A percentile compares a stretch with the other conserved stretches of the same genome.
These are phyloP conservation scores for Sepiola atlantica DNA, from an alignment of 2,888 invertebrate species.

Conservation along the genomic window DNA sequence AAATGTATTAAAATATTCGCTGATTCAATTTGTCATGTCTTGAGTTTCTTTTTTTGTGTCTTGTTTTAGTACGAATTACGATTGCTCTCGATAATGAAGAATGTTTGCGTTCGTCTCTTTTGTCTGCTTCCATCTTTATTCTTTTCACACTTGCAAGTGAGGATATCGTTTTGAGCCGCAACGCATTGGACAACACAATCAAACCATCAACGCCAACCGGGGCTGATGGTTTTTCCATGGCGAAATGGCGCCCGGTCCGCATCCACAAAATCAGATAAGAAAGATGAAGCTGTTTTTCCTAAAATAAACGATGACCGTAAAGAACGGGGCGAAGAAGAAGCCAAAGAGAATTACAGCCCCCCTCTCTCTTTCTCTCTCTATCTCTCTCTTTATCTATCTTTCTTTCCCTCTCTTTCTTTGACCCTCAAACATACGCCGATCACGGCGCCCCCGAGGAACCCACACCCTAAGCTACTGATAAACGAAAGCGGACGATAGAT, in stretches of 20 bases:
- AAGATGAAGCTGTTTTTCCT: neutral
- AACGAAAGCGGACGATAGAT: neutral
- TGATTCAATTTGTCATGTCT: too few relatives aligned
- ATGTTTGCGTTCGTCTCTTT: neutral
- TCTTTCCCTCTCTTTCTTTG: too few relatives aligned
- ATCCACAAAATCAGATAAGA: neutral
- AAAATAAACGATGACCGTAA: neutral
- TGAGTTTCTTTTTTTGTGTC: too few relatives aligned
- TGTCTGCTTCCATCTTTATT: neutral
- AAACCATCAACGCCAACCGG: neutral
- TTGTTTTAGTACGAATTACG: too few relatives aligned
- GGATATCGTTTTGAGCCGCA: neutral
- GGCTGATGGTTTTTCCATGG: too few relatives aligned
- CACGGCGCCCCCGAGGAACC: too few relatives aligned
- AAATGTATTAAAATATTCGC: too few relatives aligned
- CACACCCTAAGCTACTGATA: neutral
- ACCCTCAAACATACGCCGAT: too few relatives aligned
- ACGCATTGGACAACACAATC: neutral
- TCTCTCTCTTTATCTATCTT: neutral
- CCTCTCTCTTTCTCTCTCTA: neutral
- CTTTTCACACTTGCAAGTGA: neutral
- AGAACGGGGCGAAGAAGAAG: neutral
- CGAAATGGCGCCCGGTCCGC: too few relatives aligned
- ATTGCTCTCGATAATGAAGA: too few relatives aligned
- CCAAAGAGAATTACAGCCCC: neutral